These are phyloP conservation scores for Ophion ventricosus DNA, from an alignment of 2,888 invertebrate species.

Conservation along the genomic window DNA sequence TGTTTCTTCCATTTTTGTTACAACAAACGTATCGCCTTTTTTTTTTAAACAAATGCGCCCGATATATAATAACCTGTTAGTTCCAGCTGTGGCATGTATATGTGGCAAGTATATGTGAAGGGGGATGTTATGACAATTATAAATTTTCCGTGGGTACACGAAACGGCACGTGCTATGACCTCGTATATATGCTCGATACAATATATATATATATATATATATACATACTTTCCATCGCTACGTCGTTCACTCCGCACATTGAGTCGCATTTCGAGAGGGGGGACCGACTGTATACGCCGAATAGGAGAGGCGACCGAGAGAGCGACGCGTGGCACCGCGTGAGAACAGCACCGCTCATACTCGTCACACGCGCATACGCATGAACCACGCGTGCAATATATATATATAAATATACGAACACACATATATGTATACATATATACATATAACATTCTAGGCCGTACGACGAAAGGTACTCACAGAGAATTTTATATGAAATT, in stretches of 20 bases:
- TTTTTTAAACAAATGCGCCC: background rate
- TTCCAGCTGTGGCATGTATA: background rate
- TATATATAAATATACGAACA: background rate
- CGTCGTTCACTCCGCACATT: conserved; percentile 52
- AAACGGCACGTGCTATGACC: conserved; percentile 75
- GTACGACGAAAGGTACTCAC: too few species aligned
- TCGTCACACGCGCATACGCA: conserved; percentile 72
- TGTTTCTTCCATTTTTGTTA: background rate
- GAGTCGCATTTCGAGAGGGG: conserved; percentile 57
- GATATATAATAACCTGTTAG: background rate
- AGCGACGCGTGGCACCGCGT: conserved; percentile 79
- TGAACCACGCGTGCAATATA: conserved; percentile 16
- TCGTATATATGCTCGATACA: conserved; percentile 23
- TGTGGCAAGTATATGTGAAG: conserved; percentile 40
- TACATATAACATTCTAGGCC: too few species aligned
- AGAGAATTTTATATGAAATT: too few species aligned
- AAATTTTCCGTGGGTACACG: conserved; percentile 78
- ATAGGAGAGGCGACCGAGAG: conserved; percentile 64
- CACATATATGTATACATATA: background rate
- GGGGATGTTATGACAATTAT: conserved; percentile 81
- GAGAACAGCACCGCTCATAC: conserved; percentile 82
- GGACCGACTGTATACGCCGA: conserved; percentile 17
- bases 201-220: conserved; percentile 25
- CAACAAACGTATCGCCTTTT: background rate
- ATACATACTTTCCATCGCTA: conserved; percentile 37